A percentile compares a stretch with the other conserved stretches of the same genome.
phyloP scores from a whole-genome alignment of 2,888 invertebrate genomes.

The Drosophila histrio region DNA sequence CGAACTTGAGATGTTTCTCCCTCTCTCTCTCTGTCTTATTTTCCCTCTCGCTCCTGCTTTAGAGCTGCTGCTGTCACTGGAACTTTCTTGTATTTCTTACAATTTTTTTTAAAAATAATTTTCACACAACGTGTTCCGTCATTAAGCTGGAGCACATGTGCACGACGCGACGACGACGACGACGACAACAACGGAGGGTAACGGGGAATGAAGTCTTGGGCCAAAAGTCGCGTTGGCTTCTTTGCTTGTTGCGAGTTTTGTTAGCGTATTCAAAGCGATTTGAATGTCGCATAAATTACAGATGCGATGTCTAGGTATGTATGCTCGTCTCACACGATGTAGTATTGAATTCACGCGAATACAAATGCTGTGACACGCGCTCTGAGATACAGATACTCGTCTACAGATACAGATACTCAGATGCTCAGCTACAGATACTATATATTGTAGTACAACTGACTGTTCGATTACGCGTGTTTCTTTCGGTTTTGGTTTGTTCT shows the following conservation, averaged over 20 bases:
- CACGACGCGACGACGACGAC: conserved; percentile 11
- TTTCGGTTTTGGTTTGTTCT: conserved; percentile 70
- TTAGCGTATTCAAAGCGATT: conserved; percentile 12
- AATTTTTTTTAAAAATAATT: conserved; percentile 13
- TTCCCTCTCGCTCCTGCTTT: not conserved
- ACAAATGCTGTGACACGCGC: not conserved
- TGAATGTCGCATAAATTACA: conserved; percentile 36
- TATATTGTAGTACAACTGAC: conserved; percentile 5
- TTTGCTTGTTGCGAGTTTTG: conserved; percentile 2
- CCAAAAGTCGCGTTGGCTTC: conserved; percentile 32
- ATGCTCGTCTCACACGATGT: conserved; percentile 12
- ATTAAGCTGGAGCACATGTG: conserved; percentile 66
- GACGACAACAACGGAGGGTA: not conserved
- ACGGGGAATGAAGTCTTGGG: conserved; percentile 3
- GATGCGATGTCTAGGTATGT: conserved; percentile 22
- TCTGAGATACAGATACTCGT: conserved; percentile 6
- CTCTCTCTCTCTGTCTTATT: not conserved
- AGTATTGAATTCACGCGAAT: conserved; percentile 7
- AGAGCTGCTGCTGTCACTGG: conserved; percentile 21
- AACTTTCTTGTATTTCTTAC: conserved; percentile 22
- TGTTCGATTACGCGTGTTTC: conserved; percentile 21
- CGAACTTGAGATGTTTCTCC: conserved; percentile 10
- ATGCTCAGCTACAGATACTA: conserved; percentile 3
- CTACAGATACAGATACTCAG: not conserved
- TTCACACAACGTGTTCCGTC: conserved; percentile 67